Evolutionary conservation across 2,888 invertebrate genomes (phyloP).

Genomic region (Dynastes hyllus): DNA sequence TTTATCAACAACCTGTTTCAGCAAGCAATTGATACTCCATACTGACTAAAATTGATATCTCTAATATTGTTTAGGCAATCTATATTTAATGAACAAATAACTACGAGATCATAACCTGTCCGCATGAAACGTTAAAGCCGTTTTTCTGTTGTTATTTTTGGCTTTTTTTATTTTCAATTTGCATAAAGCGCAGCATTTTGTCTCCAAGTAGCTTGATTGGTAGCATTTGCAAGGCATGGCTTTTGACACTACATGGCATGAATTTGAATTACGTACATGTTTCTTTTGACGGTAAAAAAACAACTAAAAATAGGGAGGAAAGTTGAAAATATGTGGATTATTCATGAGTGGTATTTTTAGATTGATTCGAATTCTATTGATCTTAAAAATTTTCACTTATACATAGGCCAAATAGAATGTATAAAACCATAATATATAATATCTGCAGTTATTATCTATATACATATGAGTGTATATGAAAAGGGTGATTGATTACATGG

Average conservation of each 20-base stretch:
- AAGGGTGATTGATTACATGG: background rate
- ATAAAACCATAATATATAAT: background rate
- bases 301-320: background rate
- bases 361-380: no score
- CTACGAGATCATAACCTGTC: no score
- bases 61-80: no score
- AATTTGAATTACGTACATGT: conserved; percentile 1
- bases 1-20: no score
- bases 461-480: background rate
- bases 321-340: conserved; percentile 19
- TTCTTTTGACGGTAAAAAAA: background rate
- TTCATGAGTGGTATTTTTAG: no score
- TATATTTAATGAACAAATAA: no score
- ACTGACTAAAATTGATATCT: no score
- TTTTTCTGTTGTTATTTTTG: no score
- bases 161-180: no score
- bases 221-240: conserved; percentile 48
- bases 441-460: background rate
- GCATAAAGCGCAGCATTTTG: background rate
- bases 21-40: no score
- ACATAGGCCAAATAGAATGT: background rate
- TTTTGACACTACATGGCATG: conserved; percentile 23
- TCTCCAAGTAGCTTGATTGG: background rate
- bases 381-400: background rate
- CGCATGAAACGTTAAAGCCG: no score